Evolutionary conservation across 1,140 invertebrate species (phyloP).

Genomic region (Bombus confusus): DNA sequence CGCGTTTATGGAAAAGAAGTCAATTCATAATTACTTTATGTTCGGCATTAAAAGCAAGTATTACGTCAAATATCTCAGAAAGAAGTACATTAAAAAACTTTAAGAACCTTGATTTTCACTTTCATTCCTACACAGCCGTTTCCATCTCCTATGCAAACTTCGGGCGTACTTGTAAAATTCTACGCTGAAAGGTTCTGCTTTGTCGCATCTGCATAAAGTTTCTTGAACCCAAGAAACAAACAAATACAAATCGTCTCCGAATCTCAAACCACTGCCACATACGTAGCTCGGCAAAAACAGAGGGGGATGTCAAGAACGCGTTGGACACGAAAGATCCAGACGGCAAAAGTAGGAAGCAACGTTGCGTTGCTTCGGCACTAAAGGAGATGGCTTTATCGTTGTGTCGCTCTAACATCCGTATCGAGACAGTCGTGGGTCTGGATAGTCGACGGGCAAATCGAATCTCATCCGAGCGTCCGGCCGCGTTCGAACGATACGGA

Average conservation of each 20-base stretch:
- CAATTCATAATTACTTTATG: no score
- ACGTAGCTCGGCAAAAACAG: not conserved
- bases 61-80: no score
- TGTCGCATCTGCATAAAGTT: not conserved
- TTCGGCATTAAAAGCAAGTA: no score
- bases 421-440: not conserved
- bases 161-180: no score
- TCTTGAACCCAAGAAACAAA: not conserved
- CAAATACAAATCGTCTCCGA: not conserved
- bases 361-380: not conserved
- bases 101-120: no score
- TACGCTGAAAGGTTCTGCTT: no score
- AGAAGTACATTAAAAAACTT: no score
- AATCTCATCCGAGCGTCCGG: slow-evolving; percentile 48
- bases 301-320: not conserved
- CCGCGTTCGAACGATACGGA: slow-evolving; percentile 64
- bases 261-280: not conserved
- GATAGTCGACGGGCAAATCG: slow-evolving; percentile 38
- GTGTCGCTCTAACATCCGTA: not conserved
- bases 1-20: no score
- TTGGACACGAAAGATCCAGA: not conserved
- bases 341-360: not conserved
- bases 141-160: no score
- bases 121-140: no score
- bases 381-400: slow-evolving; percentile 14